These are phyloP conservation scores for Spodoptera exigua DNA, from an alignment of 2,888 invertebrate genomes.

Conservation along the genomic window DNA sequence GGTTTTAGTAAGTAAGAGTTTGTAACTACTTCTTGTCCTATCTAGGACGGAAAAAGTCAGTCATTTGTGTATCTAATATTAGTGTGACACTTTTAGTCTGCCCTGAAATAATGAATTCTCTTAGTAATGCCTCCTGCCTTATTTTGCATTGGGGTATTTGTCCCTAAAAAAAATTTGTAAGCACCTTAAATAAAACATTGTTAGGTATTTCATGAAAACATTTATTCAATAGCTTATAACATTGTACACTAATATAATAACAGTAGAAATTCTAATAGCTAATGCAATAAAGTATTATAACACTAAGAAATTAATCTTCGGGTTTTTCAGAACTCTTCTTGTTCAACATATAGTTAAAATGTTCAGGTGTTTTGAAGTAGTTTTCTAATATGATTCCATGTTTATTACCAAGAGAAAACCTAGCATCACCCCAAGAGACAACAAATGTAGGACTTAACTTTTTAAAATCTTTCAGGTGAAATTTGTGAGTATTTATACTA, in stretches of 20 bases:
- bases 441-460: constrained; percentile 74
- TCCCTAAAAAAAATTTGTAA: too few species aligned
- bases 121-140: too few species aligned
- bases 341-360: constrained; percentile 76
- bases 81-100: too few species aligned
- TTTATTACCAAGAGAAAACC: constrained; percentile 78
- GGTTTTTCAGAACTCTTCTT: constrained; percentile 64
- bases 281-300: neutral
- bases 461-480: constrained; percentile 77
- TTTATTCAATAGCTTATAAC: constrained; percentile 17
- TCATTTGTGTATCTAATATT: too few species aligned
- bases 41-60: too few species aligned
- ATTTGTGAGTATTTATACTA: constrained; percentile 74
- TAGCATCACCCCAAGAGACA: constrained; percentile 80
- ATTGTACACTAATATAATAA: constrained; percentile 7
- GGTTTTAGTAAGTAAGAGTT: too few species aligned
- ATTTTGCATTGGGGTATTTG: too few species aligned
- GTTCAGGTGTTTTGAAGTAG: constrained; percentile 83
- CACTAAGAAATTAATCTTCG: constrained; percentile 31
- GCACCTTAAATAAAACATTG: neutral
- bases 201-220: constrained; percentile 8
- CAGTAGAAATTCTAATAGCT: constrained; percentile 3
- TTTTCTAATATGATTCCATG: constrained; percentile 79
- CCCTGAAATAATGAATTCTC: too few species aligned
- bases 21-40: too few species aligned